Conservation (phyloP, 2,888 invertebrate species). For the Agrochola lychnidis region DNA sequence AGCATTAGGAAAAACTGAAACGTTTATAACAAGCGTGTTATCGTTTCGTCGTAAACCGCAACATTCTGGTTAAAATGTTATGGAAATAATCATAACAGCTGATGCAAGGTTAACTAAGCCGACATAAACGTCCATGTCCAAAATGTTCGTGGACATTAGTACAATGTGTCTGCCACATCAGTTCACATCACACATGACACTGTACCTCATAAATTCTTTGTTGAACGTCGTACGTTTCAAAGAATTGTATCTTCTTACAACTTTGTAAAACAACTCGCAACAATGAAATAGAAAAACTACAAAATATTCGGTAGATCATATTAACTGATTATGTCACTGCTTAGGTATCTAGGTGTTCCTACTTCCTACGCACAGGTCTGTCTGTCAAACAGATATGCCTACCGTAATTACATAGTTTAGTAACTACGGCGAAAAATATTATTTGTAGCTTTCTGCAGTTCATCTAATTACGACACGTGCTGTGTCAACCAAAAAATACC, state of each 20-base stretch:
- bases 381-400: not conserved
- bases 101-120: not conserved
- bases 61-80: constrained; percentile 12
- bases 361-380: not conserved
- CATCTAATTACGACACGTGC: not conserved
- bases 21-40: constrained; percentile 13
- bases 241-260: constrained; percentile 18
- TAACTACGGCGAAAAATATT: not conserved
- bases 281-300: constrained; percentile 23
- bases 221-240: constrained; percentile 11
- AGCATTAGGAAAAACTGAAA: constrained; percentile 23
- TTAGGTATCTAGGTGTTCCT: not conserved
- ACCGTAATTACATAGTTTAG: not conserved
- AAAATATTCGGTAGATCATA: not conserved
- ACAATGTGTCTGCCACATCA: constrained; percentile 25
- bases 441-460: not conserved
- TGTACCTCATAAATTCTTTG: constrained; percentile 14
- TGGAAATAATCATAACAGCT: not conserved
- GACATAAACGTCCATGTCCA: constrained; percentile 4
- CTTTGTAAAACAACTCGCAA: not conserved
- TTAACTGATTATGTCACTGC: not conserved
- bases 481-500: not conserved
- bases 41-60: constrained; percentile 7
- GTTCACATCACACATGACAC: constrained; percentile 10
- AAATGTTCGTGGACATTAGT: constrained; percentile 12